Evolutionary conservation across 2,797 vertebrate genomes (phyloP), one percentile per base, ranked within the genome.

Genomic region (Eulemur albifrons): DNA sequence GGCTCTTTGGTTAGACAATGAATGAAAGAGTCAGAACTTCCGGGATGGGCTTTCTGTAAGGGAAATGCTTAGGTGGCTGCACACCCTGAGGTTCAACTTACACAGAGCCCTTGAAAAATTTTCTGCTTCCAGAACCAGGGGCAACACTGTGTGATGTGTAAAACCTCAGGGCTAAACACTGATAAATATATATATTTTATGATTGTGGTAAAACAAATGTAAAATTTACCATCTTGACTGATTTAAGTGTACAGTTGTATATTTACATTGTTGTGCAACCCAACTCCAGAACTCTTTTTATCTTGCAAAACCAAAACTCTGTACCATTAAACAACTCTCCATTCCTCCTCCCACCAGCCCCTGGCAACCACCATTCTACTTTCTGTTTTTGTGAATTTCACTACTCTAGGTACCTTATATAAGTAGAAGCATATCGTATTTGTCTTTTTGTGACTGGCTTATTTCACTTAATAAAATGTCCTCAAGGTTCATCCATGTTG

Each of bases 11-110:
- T 88, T 94, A 95, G 90, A 96, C 89, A 95, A 50, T 90, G 77
- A 93, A 77, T 90, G 88, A 87, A 94, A 57, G 94, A 67, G 54
- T 59, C 96, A 92, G 90, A 77, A 61, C 70, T 95, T 97, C 93
- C 61, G 1, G 82, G 77, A 80, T 70, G 45, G 88, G 45, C 40
- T 92, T 95, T 95, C 18, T 35, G 38, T 82, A 69, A 76, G 69
- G 69, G 87, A 94, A 92, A 30, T 67, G 45, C 77, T 79, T 54
- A 40, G 61, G n/a, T 23, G 17, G 4, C 35, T 69, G 12, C 14
- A 14, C 20, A 81, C 45, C 25, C 54, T 38, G 38, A 65, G 35
- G 48, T 15, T 81, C 20, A 18, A 30, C 30, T 65, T 73, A 27
- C 32, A 30, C 30, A 25, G 65, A 54, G 32, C 18, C 25, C 48